These are phyloP conservation scores for Laterallus jamaicensis DNA, from an alignment of 2,113 vertebrate species.

Conservation along the genomic window DNA sequence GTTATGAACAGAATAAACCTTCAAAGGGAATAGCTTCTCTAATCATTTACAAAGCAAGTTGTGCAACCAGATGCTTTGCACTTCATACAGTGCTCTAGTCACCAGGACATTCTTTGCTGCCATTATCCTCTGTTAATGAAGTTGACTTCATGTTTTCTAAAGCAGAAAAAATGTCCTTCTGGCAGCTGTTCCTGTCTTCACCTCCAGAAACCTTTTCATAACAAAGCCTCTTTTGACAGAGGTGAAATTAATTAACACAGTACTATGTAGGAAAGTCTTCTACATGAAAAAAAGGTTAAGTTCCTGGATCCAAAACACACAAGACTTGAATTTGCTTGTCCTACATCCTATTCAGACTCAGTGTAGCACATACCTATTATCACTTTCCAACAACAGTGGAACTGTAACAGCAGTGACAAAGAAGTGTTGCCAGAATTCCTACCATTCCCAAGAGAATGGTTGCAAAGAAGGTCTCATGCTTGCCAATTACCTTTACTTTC, in stretches of 20 bases:
- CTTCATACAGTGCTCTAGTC: not conserved
- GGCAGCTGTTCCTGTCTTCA: not conserved
- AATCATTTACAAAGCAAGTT: not conserved
- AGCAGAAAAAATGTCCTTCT: not conserved
- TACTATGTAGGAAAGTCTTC: not conserved
- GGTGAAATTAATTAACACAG: not conserved
- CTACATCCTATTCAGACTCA: not conserved
- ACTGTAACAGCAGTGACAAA: not conserved
- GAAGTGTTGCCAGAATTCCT: fast-evolving
- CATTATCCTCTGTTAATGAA: not conserved
- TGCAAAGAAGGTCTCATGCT: not conserved
- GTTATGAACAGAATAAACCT: not conserved
- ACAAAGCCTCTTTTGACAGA: not conserved
- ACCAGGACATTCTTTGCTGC: not conserved
- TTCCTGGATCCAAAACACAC: not conserved
- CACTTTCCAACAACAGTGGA: not conserved
- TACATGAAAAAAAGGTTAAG: not conserved
- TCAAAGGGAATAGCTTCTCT: not conserved
- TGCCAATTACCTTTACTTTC: not conserved
- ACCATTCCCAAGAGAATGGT: not conserved
- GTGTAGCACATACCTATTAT: not conserved
- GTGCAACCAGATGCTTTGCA: not conserved
- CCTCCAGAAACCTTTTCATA: not conserved
- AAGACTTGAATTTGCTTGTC: not conserved
- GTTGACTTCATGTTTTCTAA: not conserved